These are phyloP conservation scores for Dryadula phaetusa DNA, from an alignment of 2,888 invertebrate genomes.

Conservation along the genomic window DNA sequence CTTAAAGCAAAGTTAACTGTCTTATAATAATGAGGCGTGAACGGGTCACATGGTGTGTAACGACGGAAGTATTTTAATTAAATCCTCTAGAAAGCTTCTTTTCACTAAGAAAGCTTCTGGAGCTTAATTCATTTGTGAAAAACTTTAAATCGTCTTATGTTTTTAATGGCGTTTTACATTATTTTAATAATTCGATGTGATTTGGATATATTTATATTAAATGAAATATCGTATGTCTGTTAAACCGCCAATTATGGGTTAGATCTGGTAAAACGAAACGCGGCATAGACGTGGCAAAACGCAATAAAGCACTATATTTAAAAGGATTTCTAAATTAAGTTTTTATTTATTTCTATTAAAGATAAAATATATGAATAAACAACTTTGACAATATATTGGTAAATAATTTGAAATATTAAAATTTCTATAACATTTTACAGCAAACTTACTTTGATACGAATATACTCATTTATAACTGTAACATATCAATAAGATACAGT, in stretches of 20 bases:
- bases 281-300: too few species aligned
- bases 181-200: not conserved
- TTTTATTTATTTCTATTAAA: too few species aligned
- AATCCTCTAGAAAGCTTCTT: slow-evolving; percentile 29
- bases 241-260: too few species aligned
- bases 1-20: slow-evolving; percentile 21
- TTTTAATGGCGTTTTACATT: not conserved
- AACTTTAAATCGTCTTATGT: slow-evolving; percentile 4
- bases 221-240: too few species aligned
- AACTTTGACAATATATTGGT: too few species aligned
- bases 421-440: too few species aligned
- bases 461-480: not conserved
- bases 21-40: slow-evolving; percentile 38
- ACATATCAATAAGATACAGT: not conserved
- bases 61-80: slow-evolving; percentile 36
- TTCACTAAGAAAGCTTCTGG: not conserved
- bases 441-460: not conserved
- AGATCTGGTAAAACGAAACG: too few species aligned
- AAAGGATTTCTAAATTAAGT: too few species aligned
- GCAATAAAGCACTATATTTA: too few species aligned
- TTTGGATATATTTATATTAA: too few species aligned
- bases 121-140: slow-evolving; percentile 17
- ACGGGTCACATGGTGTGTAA: slow-evolving; percentile 31
- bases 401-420: too few species aligned
- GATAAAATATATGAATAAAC: too few species aligned